These are phyloP conservation scores for Myotis planiceps DNA, from an alignment of 2,797 vertebrate genomes.

Conservation along the genomic window DNA sequence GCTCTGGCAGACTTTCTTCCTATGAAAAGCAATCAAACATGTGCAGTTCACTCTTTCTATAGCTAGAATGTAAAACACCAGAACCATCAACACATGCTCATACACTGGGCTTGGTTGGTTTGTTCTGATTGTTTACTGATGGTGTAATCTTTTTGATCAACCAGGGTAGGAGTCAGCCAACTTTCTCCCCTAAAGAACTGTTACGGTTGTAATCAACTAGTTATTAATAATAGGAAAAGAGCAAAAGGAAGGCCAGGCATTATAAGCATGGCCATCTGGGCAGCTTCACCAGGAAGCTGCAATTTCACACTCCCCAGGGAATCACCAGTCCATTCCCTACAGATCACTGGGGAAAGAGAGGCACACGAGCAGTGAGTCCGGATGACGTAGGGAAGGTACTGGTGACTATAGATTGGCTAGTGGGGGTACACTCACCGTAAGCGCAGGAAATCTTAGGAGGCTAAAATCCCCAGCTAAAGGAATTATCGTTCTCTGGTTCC, in stretches of 20 bases:
- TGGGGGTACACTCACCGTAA: neutral
- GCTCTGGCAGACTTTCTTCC: neutral
- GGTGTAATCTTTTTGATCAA: neutral
- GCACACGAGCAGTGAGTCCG: neutral
- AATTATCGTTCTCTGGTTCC: neutral
- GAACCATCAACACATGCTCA: neutral
- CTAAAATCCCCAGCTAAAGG: neutral
- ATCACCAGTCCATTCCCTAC: neutral
- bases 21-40: neutral
- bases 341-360: neutral
- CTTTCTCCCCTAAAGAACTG: neutral
- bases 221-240: neutral
- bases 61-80: neutral
- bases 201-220: neutral
- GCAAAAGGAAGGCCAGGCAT: neutral
- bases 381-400: neutral
- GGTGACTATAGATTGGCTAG: neutral
- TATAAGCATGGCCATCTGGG: neutral
- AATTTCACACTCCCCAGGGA: neutral
- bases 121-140: conserved; percentile 19
- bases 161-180: neutral
- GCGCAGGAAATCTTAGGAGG: neutral
- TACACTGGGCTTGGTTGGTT: neutral
- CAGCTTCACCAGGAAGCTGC: neutral
- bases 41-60: neutral